Evolutionary conservation across 2,888 invertebrate species (phyloP).

Genomic region (Helleia helle): DNA sequence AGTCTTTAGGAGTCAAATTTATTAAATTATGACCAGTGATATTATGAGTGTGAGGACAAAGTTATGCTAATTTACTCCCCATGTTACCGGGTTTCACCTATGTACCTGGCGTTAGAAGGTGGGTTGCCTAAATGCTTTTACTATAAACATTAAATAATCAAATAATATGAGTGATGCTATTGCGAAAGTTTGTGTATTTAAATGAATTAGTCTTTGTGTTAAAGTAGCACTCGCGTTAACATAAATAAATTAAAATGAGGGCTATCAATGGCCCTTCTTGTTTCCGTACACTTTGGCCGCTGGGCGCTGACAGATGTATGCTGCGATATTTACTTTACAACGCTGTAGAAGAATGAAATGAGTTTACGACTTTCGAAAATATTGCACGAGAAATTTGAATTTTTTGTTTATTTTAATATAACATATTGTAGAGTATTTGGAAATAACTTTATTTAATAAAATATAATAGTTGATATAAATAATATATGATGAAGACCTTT

Average conservation of each 20-base stretch:
- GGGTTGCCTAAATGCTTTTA: slow-evolving; percentile 38
- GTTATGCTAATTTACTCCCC: slow-evolving; percentile 61
- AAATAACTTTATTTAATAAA: too few relatives aligned
- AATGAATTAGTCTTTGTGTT: slow-evolving; percentile 22
- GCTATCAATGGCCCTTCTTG: slow-evolving; percentile 37
- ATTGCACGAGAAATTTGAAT: neutral
- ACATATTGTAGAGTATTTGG: too few relatives aligned
- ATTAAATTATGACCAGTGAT: slow-evolving; percentile 50
- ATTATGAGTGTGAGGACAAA: slow-evolving; percentile 52
- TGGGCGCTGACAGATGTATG: slow-evolving; percentile 23
- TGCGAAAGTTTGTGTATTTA: slow-evolving; percentile 1
- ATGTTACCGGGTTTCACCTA: slow-evolving; percentile 66
- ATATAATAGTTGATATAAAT: neutral
- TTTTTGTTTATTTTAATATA: neutral
- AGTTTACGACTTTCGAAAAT: neutral
- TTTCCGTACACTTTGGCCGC: slow-evolving; percentile 23
- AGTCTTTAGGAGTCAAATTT: slow-evolving; percentile 29
- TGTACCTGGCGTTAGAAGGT: slow-evolving; percentile 62
- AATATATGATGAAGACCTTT: neutral
- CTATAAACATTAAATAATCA: slow-evolving; percentile 12
- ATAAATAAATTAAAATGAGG: slow-evolving; percentile 40
- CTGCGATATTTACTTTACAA: slow-evolving; percentile 21
- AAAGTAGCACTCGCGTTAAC: slow-evolving; percentile 26
- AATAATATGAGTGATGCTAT: neutral
- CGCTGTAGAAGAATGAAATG: neutral